phyloP scores from a whole-genome alignment of 2,113 vertebrate species.

The Phrynosoma platyrhinos region DNA sequence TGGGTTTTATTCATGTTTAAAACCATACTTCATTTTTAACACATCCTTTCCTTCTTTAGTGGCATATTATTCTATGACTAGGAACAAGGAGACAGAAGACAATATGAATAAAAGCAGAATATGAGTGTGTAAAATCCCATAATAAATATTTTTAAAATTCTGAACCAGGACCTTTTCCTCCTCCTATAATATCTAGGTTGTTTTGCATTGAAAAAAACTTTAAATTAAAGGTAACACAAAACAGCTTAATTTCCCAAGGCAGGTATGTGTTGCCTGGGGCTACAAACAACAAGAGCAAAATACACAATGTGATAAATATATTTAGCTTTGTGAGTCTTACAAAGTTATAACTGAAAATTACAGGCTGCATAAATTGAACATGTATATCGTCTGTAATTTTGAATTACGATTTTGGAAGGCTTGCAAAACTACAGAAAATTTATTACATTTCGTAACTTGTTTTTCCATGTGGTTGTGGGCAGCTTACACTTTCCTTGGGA shows the following conservation, averaged over 20 bases:
- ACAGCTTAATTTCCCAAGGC: background rate
- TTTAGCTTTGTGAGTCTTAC: background rate
- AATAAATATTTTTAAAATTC: background rate
- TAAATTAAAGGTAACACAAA: background rate
- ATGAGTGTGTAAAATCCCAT: slow-evolving; percentile 23
- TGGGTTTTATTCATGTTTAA: background rate
- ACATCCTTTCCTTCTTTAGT: slow-evolving; percentile 1
- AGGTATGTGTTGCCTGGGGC: background rate
- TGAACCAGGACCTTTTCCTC: background rate
- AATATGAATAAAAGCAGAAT: background rate
- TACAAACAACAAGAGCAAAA: background rate
- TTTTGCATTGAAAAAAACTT: background rate
- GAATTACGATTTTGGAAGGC: too few species aligned
- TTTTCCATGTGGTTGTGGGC: too few species aligned
- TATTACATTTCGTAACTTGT: too few species aligned
- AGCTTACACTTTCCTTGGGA: too few species aligned
- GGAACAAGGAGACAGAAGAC: background rate
- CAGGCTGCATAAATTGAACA: background rate
- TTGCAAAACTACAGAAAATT: too few species aligned
- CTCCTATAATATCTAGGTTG: background rate
- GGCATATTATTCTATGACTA: background rate
- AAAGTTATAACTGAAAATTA: slow-evolving; percentile 4
- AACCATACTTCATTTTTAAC: background rate
- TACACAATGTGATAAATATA: background rate
- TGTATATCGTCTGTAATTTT: too few species aligned